Percentiles rank a stretch among this genome's conserved stretches.
phyloP scores from a whole-genome alignment of 2,888 invertebrate species.

The Lymantria monacha region DNA sequence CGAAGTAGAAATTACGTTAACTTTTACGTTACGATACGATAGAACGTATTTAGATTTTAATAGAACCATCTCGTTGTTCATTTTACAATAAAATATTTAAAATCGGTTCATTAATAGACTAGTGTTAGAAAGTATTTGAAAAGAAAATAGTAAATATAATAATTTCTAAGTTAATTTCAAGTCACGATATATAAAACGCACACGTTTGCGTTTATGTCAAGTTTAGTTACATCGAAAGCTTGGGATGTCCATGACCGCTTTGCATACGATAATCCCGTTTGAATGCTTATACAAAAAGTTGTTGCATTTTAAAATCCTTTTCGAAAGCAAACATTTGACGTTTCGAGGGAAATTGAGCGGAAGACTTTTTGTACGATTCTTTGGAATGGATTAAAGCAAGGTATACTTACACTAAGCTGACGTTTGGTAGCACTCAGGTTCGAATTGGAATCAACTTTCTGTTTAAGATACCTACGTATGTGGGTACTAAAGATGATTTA shows the following conservation, averaged over 20 bases:
- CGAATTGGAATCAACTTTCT: conserved; percentile 37
- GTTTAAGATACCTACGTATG: conserved; percentile 16
- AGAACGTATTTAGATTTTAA: not conserved
- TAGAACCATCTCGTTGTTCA: not conserved
- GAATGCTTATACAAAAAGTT: conserved; percentile 68
- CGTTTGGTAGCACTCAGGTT: conserved; percentile 47
- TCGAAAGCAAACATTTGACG: conserved; percentile 77
- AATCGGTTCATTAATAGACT: not conserved
- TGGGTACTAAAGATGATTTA: conserved; percentile 51
- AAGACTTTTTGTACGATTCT: conserved; percentile 60
- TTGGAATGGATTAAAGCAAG: conserved; percentile 45
- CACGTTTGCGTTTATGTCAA: conserved; percentile 42
- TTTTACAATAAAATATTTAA: not conserved
- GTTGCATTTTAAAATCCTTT: conserved; percentile 80
- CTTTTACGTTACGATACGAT: conserved; percentile 30
- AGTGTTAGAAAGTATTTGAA: not conserved
- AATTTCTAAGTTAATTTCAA: conserved; percentile 1
- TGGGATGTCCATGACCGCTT: conserved; percentile 47
- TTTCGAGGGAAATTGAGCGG: conserved; percentile 74
- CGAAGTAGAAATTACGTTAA: conserved; percentile 39
- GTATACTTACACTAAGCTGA: conserved; percentile 49
- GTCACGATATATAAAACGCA: conserved; percentile 20
- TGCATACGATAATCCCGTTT: conserved; percentile 71
- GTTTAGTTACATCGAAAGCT: conserved; percentile 36
- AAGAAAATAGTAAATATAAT: not conserved